Evolutionary conservation across 1,140 invertebrate genomes (phyloP).

Genomic region (Artemia franciscana): DNA sequence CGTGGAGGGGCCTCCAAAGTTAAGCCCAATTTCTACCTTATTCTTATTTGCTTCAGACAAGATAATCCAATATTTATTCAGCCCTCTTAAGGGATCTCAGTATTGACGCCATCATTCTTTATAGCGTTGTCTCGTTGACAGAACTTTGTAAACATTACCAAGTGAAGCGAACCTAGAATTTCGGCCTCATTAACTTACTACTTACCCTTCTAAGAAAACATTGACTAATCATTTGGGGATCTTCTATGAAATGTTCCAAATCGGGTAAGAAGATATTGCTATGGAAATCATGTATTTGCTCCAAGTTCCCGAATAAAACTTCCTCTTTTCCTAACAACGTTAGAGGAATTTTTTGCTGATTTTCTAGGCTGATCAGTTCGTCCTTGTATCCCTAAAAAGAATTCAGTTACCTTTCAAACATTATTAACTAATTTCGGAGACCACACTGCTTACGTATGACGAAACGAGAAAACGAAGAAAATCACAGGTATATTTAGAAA

Average conservation of each 20-base stretch:
- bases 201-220: slow-evolving; percentile 81
- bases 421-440: neutral
- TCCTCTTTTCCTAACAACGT: slow-evolving; percentile 46
- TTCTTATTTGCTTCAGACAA: no score
- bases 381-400: slow-evolving; percentile 55
- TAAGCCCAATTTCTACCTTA: no score
- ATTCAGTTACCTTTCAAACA: no score
- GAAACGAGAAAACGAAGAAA: neutral
- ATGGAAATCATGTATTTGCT: slow-evolving; percentile 65
- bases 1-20: no score
- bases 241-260: slow-evolving; percentile 66
- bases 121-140: no score
- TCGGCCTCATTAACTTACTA: no score
- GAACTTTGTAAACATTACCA: no score
- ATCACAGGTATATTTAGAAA: neutral
- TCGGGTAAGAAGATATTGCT: slow-evolving; percentile 66
- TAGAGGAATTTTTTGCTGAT: slow-evolving; percentile 13
- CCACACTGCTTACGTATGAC: neutral
- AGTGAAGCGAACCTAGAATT: no score
- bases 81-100: no score
- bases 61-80: no score
- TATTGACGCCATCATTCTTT: no score
- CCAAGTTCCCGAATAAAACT: slow-evolving; percentile 64
- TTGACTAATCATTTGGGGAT: slow-evolving; percentile 65
- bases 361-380: slow-evolving; percentile 43